Conservation (phyloP, 2,888 invertebrate genomes). For the Caenorhabditis sp. region DNA sequence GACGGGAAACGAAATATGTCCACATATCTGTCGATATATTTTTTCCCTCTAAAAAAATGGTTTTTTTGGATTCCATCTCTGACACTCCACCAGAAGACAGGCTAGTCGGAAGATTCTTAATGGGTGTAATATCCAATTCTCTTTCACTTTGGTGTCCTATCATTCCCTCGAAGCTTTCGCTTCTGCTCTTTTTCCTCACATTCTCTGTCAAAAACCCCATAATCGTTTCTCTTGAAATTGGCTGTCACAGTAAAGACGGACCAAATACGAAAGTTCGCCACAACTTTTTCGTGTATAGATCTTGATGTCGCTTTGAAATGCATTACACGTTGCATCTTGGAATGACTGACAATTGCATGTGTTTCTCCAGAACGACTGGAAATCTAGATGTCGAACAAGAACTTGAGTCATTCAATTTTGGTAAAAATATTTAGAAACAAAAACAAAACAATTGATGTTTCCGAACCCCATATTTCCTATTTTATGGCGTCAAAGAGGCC, state of each 20-base stretch:
- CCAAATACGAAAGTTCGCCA: slow-evolving; percentile 46
- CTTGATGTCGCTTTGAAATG: slow-evolving; percentile 37
- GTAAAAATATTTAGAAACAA: not conserved
- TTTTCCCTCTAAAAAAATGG: slow-evolving; percentile 39
- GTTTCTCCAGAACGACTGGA: not conserved
- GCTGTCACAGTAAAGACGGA: not conserved
- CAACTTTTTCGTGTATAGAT: slow-evolving; percentile 28
- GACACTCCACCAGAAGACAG: too few relatives aligned
- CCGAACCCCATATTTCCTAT: slow-evolving; percentile 15
- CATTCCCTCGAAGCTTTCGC: slow-evolving; percentile 35
- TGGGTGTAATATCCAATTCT: slow-evolving; percentile 51
- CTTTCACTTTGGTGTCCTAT: slow-evolving; percentile 46
- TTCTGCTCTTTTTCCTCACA: not conserved
- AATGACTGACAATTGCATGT: slow-evolving; percentile 20
- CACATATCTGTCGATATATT: slow-evolving; percentile 3
- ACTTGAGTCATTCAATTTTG: not conserved
- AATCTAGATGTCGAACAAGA: not conserved
- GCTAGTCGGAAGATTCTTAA: slow-evolving; percentile 45
- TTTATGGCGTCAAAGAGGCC: slow-evolving; percentile 49
- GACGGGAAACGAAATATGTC: not conserved
- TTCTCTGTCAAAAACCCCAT: slow-evolving; percentile 11
- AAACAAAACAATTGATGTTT: slow-evolving; percentile 34
- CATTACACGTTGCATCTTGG: slow-evolving; percentile 40
- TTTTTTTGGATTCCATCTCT: not conserved
- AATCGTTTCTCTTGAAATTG: slow-evolving; percentile 8